phyloP scores from a whole-genome alignment of 2,113 vertebrate species.

The Phyllostomus hastatus region DNA sequence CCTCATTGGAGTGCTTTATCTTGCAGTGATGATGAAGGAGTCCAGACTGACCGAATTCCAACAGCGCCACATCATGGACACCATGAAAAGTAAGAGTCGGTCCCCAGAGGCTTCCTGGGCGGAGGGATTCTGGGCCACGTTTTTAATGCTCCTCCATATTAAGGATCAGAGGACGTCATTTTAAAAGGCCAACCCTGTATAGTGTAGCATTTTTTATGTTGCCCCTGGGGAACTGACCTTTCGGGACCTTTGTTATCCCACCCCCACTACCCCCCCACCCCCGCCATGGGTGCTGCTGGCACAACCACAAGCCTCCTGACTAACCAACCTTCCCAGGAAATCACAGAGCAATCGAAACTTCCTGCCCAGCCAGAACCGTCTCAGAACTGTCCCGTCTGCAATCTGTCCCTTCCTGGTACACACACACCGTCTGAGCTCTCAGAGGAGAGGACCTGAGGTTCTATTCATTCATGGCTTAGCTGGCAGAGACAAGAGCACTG shows the following conservation, averaged over 20 bases:
- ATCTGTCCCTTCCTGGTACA: not conserved
- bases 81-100: conserved; percentile 82
- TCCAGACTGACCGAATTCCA: conserved; percentile 85
- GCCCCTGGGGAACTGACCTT: not conserved
- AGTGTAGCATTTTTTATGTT: not conserved
- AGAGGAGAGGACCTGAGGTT: not conserved
- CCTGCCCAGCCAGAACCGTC: not conserved
- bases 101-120: not conserved
- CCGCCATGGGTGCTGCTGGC: not conserved
- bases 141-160: not conserved
- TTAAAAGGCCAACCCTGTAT: not conserved
- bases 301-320: not conserved
- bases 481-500: not conserved
- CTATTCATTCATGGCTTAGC: not conserved
- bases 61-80: conserved; percentile 82
- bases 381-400: not conserved
- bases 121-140: not conserved
- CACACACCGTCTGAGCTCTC: not conserved
- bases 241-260: not conserved
- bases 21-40: conserved; percentile 92
- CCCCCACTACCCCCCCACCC: accelerated
- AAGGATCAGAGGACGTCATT: not conserved
- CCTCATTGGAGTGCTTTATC: not conserved
- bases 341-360: not conserved
- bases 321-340: not conserved